Base-by-base conservation (phyloP, 2,113 vertebrate genomes). In the Chloebia gouldiae region DNA sequence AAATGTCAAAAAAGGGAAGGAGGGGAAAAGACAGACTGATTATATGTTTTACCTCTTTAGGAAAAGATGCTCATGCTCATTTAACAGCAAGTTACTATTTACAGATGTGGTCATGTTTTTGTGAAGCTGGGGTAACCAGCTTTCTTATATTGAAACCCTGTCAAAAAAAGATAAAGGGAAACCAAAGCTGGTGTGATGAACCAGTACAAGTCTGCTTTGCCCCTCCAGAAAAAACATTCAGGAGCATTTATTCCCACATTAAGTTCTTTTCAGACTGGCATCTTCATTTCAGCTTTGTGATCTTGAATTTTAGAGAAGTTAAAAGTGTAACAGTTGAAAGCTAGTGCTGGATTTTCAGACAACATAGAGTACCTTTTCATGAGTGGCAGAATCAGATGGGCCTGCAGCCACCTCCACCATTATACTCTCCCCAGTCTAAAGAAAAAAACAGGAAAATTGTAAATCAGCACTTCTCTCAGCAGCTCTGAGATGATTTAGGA, bases 371-470 rank as follows among this genome's bases (percentile, higher is more conserved):
- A 99, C 99, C 99, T 99, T 99, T 96, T 99, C 99, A 8, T 98
- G 99, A 19, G 98, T 98, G 94, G 98, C 97, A 3, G 99, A 99
- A 97, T 99, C 98, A 0, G 98, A 98, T 0, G 99, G 99, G 81
- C 99, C 99, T 4, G 99, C 98, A 37, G 99, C 99, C 61, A 99
- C 99, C 96, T 99, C 99, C 77, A 99, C 99, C 99, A 99, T 99
- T 94, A 99, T 99, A 83, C 99, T 99, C 92, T 99, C 98, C 30
- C 99, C 99, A 18, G 98, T 99, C 99, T 99, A 95, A 27, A 80
- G 40, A 25, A 69, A 79, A 71, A 92, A 51, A n/a, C 2, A 21
- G 31, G 22, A 60, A 59, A 80, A 68, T 2, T 51, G 27, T 66
- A 44, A 65, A 85, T 61, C 39, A 73, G 63, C 47, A 54, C 23